Evolutionary conservation across 2,888 invertebrate genomes (phyloP).

Genomic region (Synanthedon andrenaeformis): DNA sequence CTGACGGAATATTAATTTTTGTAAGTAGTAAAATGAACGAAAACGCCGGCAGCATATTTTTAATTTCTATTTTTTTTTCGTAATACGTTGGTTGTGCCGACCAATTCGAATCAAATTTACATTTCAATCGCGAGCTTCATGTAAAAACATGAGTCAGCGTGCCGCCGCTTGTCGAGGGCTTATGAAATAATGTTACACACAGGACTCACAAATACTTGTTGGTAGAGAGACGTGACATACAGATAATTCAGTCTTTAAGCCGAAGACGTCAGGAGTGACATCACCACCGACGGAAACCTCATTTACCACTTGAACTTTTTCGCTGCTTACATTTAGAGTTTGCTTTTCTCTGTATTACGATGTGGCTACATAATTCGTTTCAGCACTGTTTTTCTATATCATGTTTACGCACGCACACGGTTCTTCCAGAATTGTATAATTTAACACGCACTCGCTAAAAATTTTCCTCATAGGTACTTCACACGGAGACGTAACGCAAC

Average conservation of each 20-base stretch:
- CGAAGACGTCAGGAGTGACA: no score
- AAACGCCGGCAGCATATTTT: conserved; percentile 14
- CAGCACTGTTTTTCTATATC: no score
- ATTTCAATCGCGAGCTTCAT: conserved; percentile 57
- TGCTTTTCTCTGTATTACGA: no score
- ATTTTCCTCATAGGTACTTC: conserved; percentile 31
- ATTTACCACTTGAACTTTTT: no score
- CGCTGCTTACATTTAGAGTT: no score
- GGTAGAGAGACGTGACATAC: not conserved
- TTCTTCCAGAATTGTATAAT: conserved; percentile 14
- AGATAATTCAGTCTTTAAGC: not conserved
- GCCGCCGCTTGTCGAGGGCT: conserved; percentile 27
- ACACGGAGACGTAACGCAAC: conserved; percentile 23
- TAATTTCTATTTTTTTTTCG: conserved; percentile 24
- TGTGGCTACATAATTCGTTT: no score
- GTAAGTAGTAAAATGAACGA: not conserved
- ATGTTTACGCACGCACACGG: conserved; percentile 9
- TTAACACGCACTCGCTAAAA: conserved; percentile 24
- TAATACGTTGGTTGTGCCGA: conserved; percentile 34
- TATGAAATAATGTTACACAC: conserved; percentile 46
- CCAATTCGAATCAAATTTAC: conserved; percentile 60
- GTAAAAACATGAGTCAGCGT: conserved; percentile 49
- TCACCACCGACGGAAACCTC: no score
- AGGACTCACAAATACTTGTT: conserved; percentile 20
- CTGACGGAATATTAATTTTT: not conserved